Evolutionary conservation across 2,797 vertebrate species (phyloP), one percentile per base, ranked within the genome.

Genomic region (Acomys russatus): DNA sequence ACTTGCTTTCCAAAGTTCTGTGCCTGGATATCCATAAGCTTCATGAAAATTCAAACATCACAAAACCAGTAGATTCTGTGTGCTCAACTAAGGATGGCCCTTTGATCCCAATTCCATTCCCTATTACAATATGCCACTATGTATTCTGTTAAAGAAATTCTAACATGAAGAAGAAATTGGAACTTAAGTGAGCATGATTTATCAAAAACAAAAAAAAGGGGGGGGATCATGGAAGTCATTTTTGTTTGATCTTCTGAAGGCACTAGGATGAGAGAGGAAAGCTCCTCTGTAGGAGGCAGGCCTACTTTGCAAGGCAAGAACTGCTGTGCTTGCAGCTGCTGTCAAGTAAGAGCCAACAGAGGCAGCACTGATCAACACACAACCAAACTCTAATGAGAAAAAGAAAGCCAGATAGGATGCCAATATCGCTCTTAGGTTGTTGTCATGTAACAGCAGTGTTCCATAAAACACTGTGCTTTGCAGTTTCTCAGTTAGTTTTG

Each of bases 221-320:
- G 87, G n/a, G n/a, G n/a, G n/a, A n/a, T n/a, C 28, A 20, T 38
- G 66, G 23, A 82, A 74, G 49, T 87, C n/a, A 66, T 66, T 80
- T 80, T 82, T 83, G 74, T 94, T 93, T 96, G 96, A 94, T 95
- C 82, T 92, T 86, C 30, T 49, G 28, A n/a, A 91, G 86, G 49
- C 6, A 1, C 1, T 23, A 6, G 18, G 66, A 20, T 9, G 51
- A 22, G 14, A 90, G 63, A 90, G 14, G 44, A 88, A 91, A 49
- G 85, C 33, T 68, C 23, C 20, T 30, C 79, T 56, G 70, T 51
- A 85, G 70, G 74, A 92, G 54, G 30, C 59, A 68, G 28, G 63
- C 3, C 23, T 35, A 78, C 23, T 85, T 38, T 49, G 1, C 49
- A 28, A 3, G 28, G 64, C 20, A 54, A 61, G 33, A 79, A 49